Conservation (phyloP, 2,888 invertebrate species). For the Hypomecis atomaria region DNA sequence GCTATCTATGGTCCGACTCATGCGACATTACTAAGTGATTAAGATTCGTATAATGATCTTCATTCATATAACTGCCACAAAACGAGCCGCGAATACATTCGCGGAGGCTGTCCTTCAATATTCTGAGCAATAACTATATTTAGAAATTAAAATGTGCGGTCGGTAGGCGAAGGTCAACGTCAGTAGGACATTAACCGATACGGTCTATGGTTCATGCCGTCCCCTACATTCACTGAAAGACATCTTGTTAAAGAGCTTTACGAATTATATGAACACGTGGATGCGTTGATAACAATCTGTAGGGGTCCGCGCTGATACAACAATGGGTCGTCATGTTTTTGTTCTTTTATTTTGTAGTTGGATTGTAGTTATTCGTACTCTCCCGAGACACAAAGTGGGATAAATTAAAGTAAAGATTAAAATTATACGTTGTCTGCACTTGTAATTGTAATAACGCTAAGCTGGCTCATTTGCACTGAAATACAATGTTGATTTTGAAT, state of each 20-base stretch:
- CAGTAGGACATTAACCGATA: conserved; percentile 72
- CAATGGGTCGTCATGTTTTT: conserved; percentile 37
- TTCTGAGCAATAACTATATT: conserved; percentile 42
- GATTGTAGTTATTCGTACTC: not conserved
- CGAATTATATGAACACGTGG: conserved; percentile 35
- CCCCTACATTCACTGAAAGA: conserved; percentile 29
- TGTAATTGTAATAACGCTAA: no score
- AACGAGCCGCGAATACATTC: not conserved
- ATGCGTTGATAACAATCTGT: conserved; percentile 24
- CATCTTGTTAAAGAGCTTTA: conserved; percentile 26
- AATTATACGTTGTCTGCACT: no score
- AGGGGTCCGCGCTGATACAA: conserved; percentile 22
- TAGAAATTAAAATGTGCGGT: conserved; percentile 46
- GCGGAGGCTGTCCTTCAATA: conserved; percentile 26
- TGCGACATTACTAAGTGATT: no score
- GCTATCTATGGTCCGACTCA: no score
- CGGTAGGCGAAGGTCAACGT: conserved; percentile 62
- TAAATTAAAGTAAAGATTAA: no score
- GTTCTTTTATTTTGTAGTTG: conserved; percentile 45
- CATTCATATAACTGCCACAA: no score
- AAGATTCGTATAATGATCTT: no score
- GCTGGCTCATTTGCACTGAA: no score
- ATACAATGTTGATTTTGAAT: no score
- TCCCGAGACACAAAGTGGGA: no score
- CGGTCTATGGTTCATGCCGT: conserved; percentile 57